Base-by-base conservation (phyloP, 37 sponge, comb jelly and placozoan species). In the Sycon ciliatum region DNA sequence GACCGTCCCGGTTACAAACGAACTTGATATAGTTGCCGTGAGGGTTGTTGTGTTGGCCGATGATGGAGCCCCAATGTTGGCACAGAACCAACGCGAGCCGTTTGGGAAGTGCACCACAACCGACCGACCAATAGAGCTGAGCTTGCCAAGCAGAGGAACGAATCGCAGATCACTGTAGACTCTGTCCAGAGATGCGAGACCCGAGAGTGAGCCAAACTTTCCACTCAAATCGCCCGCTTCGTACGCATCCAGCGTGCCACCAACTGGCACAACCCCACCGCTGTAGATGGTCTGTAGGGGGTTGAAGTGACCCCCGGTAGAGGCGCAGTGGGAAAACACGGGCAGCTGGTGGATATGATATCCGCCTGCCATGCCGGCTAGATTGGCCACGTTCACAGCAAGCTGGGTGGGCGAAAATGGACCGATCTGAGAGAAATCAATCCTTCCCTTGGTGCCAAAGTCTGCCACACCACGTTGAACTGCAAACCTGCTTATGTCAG, bases 161-260 rank as follows among this genome's bases (percentile, higher is more conserved):
- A 76, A 71, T 4, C 76, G 67, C n/a, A n/a, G n/a, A 38, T 89
- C 89, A 31, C 29, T 31, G 29, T 60, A 81, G 0, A 20, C 64
- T 2, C 28, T 24, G 20, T 56, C 57, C 37, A 77, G 33, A 0
- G 34, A 28, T 0, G 32, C 18, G 11, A 76, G 20, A 11, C 37
- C 61, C 1, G 53, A 5, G 24, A 87, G 70, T 29, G 36, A 13
- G 0, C 79, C 82, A 84, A 81, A 79, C 62, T 85, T 89, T 4
- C 86, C 85, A 78, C 83, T 85, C 39, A 89, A 67, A 70, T 89
- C 82, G 34, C 89, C 89, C 4, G 81, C 58, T 32, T 77, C 76
- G 54, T 81, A 88, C 1, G 67, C 36, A 56, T 88, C 89, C 64
- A 70, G 62, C 1, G 89, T 88, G n/a, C n/a, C n/a, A n/a, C n/a